Base-by-base conservation (phyloP, 2,888 invertebrate genomes). In the Synanthedon formicaeformis region DNA sequence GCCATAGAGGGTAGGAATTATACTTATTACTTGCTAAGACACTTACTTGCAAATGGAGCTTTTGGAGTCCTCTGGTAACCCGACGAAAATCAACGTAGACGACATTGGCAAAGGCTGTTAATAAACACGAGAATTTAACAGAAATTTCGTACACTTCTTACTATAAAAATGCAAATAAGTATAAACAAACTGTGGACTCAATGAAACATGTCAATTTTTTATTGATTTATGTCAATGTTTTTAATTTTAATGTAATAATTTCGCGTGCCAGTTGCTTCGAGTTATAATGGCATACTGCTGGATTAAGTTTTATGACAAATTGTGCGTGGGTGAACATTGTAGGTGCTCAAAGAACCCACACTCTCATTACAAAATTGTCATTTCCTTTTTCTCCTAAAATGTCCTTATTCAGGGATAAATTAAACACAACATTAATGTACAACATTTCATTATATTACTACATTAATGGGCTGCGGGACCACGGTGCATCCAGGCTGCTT, bases 11-110 rank as follows among this genome's bases (percentile, higher is more conserved):
- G 18, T 23, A 18, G 18, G 23, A 4, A 23, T 23, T 4, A 23
- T 23, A 23, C 23, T 34, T 34, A 34, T 34, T 34, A 34, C 34
- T 50, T 50, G 14, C 45, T n/a, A 45, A 13, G 14, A 45, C 55
- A 80, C 82, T 64, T 70, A 87, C 85, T 75, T 86, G 60, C 81
- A 91, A 81, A 92, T 91, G 49, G 91, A 91, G 67, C 91, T 90
- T 69, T 89, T 91, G 57, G 84, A 88, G 62, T 88, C 88, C 63
- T 90, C 89, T 50, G 81, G 83, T 58, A 91, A 66, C 55, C 91
- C 91, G 57, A 90, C 86, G 66, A 87, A 91, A 56, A 90, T 88
- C 52, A 89, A 75, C 48, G 91, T 91, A 51, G 91, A 92, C 70
- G 91, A 90, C 91, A 91, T 91, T 65, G 65, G 76, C 64, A 61